phyloP scores from a whole-genome alignment of 2,797 vertebrate species.

The Hylomyscus alleni region DNA sequence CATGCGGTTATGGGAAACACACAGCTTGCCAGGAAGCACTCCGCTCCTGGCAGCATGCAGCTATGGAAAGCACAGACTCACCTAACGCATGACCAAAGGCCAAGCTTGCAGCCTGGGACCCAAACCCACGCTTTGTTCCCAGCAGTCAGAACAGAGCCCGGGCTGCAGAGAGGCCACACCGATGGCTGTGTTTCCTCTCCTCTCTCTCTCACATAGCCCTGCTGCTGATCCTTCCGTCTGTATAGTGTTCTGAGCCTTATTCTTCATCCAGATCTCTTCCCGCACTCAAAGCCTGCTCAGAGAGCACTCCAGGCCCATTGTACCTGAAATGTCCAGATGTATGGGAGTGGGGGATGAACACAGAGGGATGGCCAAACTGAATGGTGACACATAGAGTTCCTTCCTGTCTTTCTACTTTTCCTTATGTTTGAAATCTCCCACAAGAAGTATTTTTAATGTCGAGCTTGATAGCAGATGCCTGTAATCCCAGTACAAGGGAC shows the following conservation, averaged over 20 bases:
- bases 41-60: neutral
- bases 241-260: neutral
- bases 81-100: neutral
- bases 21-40: neutral
- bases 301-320: neutral
- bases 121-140: fast-evolving
- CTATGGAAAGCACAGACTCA: neutral
- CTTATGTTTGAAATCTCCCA: neutral
- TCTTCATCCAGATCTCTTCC: neutral
- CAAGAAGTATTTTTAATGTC: neutral
- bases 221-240: neutral
- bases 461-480: neutral
- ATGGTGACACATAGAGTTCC: neutral
- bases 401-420: neutral
- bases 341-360: fast-evolving
- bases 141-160: fast-evolving
- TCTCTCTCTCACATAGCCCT: neutral
- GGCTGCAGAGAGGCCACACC: neutral
- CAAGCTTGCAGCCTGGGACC: neutral
- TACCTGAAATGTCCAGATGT: neutral
- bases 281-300: neutral
- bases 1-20: neutral
- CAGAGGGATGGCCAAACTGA: fast-evolving
- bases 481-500: neutral
- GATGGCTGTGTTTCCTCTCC: neutral